These are phyloP conservation scores for Acleris laterana DNA, from an alignment of 2,888 invertebrate genomes.

Conservation along the genomic window DNA sequence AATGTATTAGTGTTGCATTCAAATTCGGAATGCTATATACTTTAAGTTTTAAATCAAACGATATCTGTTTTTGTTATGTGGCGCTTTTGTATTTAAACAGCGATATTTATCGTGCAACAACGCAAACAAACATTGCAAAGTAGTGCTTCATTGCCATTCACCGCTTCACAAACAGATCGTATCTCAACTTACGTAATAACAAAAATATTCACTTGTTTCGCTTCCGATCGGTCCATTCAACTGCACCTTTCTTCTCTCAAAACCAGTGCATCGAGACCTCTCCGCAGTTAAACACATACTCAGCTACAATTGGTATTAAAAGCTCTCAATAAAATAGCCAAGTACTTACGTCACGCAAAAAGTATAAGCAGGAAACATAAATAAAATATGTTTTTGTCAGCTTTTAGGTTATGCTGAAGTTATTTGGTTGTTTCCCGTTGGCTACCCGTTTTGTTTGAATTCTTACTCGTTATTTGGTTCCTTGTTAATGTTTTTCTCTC, in stretches of 20 bases:
- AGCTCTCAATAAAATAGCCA: slow-evolving; percentile 34
- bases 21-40: too few relatives aligned
- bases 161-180: slow-evolving; percentile 59
- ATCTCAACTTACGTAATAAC: slow-evolving; percentile 64
- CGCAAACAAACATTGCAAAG: slow-evolving; percentile 55
- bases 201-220: slow-evolving; percentile 62
- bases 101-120: slow-evolving; percentile 32
- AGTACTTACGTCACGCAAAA: slow-evolving; percentile 32
- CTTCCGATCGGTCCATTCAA: slow-evolving; percentile 43
- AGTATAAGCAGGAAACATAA: slow-evolving; percentile 26
- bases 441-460: neutral
- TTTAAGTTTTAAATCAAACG: too few relatives aligned
- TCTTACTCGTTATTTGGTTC: too few relatives aligned
- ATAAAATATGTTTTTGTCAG: slow-evolving; percentile 7
- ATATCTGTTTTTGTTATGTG: too few relatives aligned
- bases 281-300: neutral
- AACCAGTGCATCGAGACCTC: slow-evolving; percentile 38
- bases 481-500: too few relatives aligned
- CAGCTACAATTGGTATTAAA: neutral
- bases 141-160: slow-evolving; percentile 68
- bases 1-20: too few relatives aligned
- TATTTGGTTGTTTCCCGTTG: neutral
- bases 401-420: slow-evolving; percentile 2
- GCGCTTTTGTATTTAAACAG: too few relatives aligned
- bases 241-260: slow-evolving; percentile 46